Evolutionary conservation across 1,140 invertebrate species (phyloP), one percentile per base, ranked within the genome.

Genomic region (Drosophila nasuta): DNA sequence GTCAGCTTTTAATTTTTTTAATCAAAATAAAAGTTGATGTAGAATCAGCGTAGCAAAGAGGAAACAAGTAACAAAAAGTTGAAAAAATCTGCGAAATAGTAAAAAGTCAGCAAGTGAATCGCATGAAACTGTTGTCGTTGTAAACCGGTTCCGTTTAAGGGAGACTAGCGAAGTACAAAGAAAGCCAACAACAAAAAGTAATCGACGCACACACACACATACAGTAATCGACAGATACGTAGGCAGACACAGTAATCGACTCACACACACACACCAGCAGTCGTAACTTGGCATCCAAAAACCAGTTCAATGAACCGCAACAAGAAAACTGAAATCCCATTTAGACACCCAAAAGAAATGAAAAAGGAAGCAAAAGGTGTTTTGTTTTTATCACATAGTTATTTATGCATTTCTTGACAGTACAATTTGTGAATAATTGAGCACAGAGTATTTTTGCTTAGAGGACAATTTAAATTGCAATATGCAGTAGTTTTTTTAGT

Each of bases 271-370:
- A 70, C 54, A 64, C 48, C 73, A 6, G 5, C 17, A 38, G 51
- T 38, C 46, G n/a, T 11, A 58, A 45, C 48, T 33, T 43, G 56
- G 62, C 43, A 73, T 28, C 28, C 38, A 28, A 66, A 82, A 89
- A 88, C 80, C 74, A 82, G 83, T 89, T 88, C 83, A 83, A 56
- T 78, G 83, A 88, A 89, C 83, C 74, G 48, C 8, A 41, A 5
- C 15, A 49, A 28, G 15, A 57, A 25, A 25, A 33, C 76, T 65
- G 33, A 58, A 60, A 73, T 52, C 57, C 30, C 65, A 59, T 41
- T 49, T 10, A 57, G 30, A 48, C 38, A 25, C 20, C 20, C 13
- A 45, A 38, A 72, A 72, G 20, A 70, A 35, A 13, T 30, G 35
- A 10, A 52, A 41, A 28, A 28, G 17, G n/a, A 60, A 60, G 46